These are phyloP conservation scores for Anagrus nilaparvatae DNA, from an alignment of 1,140 invertebrate species.

Conservation along the genomic window DNA sequence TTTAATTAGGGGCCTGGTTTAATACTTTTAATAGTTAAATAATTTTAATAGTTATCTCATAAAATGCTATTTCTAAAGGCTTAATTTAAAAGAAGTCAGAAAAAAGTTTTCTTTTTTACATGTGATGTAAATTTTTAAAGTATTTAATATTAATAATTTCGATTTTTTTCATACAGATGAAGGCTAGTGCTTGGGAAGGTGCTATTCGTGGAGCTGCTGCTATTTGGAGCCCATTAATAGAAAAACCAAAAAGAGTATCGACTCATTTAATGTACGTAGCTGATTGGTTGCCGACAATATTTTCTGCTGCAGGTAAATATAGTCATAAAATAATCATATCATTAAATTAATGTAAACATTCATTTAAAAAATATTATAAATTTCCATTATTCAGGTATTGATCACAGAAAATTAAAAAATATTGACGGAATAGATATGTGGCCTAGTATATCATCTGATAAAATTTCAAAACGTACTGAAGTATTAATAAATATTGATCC, in stretches of 20 bases:
- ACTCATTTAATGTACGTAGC: slow-evolving; percentile 69
- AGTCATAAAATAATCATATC: no score
- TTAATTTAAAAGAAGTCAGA: no score
- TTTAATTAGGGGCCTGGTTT: no score
- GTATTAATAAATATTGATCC: slow-evolving; percentile 69
- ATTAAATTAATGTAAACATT: no score
- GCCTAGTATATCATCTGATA: slow-evolving; percentile 45
- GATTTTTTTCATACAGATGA: slow-evolving; percentile 44
- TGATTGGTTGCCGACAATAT: slow-evolving; percentile 83
- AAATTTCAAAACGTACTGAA: slow-evolving; percentile 52
- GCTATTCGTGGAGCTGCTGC: slow-evolving; percentile 66
- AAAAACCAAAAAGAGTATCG: slow-evolving; percentile 50
- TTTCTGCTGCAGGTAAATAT: slow-evolving; percentile 51
- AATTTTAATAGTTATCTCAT: no score
- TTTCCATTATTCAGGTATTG: slow-evolving; percentile 19
- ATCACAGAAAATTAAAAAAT: slow-evolving; percentile 22
- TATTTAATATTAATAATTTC: slow-evolving; percentile 3
- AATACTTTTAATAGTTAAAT: no score
- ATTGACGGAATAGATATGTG: slow-evolving; percentile 68
- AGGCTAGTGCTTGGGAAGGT: slow-evolving; percentile 80
- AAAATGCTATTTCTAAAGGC: no score
- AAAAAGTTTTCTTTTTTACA: slow-evolving; percentile 1
- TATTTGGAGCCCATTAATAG: slow-evolving; percentile 64
- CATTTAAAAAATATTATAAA: no score
- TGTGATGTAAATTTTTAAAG: slow-evolving; percentile 1